phyloP scores from a whole-genome alignment of 2,797 vertebrate species.

The Sebastes vulpes region DNA sequence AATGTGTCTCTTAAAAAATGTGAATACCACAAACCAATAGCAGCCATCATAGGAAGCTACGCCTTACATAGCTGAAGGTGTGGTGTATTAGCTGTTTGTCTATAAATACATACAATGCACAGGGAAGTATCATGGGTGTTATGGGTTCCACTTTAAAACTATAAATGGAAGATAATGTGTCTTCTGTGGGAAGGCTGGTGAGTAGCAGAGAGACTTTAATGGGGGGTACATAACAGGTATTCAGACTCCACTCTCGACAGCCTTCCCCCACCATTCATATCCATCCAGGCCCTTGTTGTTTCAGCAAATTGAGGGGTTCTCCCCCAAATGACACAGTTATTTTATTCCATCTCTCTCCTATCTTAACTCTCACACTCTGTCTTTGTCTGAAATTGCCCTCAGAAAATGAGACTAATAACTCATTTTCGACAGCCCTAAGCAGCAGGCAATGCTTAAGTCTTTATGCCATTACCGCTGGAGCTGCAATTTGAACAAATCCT shows the following conservation, averaged over 20 bases:
- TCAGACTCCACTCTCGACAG: slow-evolving; percentile 13
- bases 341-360: slow-evolving; percentile 40
- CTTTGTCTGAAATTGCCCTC: slow-evolving; percentile 74
- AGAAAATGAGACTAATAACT: slow-evolving; percentile 81
- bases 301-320: slow-evolving; percentile 53
- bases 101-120: slow-evolving; percentile 1
- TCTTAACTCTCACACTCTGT: slow-evolving; percentile 37
- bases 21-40: not conserved
- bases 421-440: slow-evolving; percentile 72
- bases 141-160: not conserved
- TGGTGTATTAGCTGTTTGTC: not conserved
- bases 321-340: slow-evolving; percentile 51
- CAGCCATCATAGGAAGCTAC: not conserved
- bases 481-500: slow-evolving; percentile 66
- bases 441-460: slow-evolving; percentile 76
- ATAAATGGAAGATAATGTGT: slow-evolving; percentile 16
- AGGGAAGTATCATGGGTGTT: too few relatives aligned
- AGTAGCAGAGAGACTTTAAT: not conserved
- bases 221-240: slow-evolving; percentile 36
- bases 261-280: slow-evolving; percentile 16
- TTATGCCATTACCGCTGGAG: slow-evolving; percentile 62
- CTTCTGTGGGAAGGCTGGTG: slow-evolving; percentile 7
- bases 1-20: slow-evolving; percentile 11
- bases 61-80: not conserved
- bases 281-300: slow-evolving; percentile 37